Evolutionary conservation across 2,888 invertebrate genomes (phyloP).

Genomic region (Odontocerum albicorne): DNA sequence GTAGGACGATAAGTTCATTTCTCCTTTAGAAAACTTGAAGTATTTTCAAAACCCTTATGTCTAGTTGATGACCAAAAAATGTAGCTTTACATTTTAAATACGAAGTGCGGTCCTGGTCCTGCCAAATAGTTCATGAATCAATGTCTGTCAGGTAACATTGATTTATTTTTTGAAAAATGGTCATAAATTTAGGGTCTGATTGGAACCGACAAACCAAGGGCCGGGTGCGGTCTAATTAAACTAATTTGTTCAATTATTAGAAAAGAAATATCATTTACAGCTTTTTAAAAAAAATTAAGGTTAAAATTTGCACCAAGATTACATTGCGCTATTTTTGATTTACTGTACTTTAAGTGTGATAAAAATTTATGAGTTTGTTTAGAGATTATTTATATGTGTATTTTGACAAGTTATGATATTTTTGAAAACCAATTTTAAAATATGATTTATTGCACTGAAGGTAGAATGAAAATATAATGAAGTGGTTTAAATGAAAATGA

Average conservation of each 20-base stretch:
- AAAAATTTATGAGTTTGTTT: constrained; percentile 23
- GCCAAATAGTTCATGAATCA: constrained; percentile 5
- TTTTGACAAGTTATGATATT: constrained; percentile 6
- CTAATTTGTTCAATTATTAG: constrained; percentile 28
- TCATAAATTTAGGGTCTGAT: constrained; percentile 35
- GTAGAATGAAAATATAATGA: no score
- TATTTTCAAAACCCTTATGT: no score
- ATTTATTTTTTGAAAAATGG: constrained; percentile 35
- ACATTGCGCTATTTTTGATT: constrained; percentile 17
- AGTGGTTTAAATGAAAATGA: no score
- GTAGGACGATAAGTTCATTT: no score
- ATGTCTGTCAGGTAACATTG: constrained; percentile 21
- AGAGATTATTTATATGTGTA: neutral
- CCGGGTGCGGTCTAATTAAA: constrained; percentile 14
- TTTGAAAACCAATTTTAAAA: neutral
- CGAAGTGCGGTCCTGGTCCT: neutral
- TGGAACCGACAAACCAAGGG: constrained; percentile 20
- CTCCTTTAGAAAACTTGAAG: no score
- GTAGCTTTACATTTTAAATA: no score
- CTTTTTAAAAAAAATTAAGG: no score
- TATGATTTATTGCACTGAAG: no score
- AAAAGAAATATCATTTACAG: no score
- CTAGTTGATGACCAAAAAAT: no score
- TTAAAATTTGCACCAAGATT: no score
- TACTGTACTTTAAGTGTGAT: constrained; percentile 14